Base-by-base conservation (phyloP, 2,113 vertebrate genomes). In the Emydura subglobosa region DNA sequence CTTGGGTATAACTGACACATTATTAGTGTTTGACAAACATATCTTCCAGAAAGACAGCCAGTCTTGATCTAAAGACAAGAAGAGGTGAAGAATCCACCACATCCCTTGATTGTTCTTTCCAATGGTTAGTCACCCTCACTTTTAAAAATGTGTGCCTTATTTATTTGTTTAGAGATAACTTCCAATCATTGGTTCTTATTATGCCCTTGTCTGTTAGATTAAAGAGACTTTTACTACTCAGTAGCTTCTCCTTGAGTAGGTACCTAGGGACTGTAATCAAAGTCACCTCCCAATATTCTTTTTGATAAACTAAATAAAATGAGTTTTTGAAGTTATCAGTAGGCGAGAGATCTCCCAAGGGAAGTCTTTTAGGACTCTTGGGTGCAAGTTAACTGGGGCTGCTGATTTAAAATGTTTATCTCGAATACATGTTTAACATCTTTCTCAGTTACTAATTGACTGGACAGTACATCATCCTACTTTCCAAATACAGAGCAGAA, bases 141-240 rank as follows among this genome's bases (percentile, higher is more conserved):
- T 31, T 0, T 0, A 4, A 91, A 87, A n/a, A 87, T 12, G 7
- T 81, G 53, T 65, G 10, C 57, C 92, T 92, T 21, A 42, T 72
- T 94, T 91, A 68, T 80, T 83, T 88, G 10, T 90, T 90, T 82
- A 57, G 88, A 89, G 7, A 51, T 42, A 54, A 51, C 84, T 94
- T 85, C 39, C 54, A 89, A 27, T 61, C 21, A 29, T 91, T 72
- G 13, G 57, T 5, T 65, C 4, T 86, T 93, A 87, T 90, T 51
- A 68, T 81, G 16, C 6, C 78, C 90, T 89, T 88, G 47, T 91
- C 87, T 78, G 49, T 9, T 85, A 79, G 39, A 59, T 19, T 42
- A 85, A 74, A 80, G 29, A 85, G 10, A 47, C 54, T 27, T 27
- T 88, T 88, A 10, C 4, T 25, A 83, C 85, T 0, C 0, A 17